phyloP scores from a whole-genome alignment of 2,113 vertebrate species.

The Laticauda colubrina region DNA sequence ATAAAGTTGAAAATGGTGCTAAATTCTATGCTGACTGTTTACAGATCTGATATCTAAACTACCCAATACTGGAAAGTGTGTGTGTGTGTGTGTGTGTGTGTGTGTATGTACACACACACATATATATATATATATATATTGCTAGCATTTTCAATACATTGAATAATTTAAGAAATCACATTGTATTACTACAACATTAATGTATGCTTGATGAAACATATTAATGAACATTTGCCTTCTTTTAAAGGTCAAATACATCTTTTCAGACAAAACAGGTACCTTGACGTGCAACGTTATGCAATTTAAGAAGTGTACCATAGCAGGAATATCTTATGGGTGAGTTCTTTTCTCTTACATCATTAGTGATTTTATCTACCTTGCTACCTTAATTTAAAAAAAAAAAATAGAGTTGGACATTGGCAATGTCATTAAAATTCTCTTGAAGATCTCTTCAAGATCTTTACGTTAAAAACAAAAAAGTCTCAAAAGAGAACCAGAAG shows the following conservation, averaged over 20 bases:
- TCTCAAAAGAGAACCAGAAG: not conserved
- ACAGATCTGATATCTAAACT: not conserved
- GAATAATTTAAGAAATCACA: not conserved
- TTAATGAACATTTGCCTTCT: slow-evolving; percentile 42
- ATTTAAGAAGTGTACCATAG: slow-evolving; percentile 97
- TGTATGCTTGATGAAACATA: slow-evolving; percentile 19
- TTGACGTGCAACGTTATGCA: slow-evolving; percentile 98
- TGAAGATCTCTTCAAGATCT: not conserved
- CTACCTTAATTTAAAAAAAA: not conserved
- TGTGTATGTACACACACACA: too few relatives aligned
- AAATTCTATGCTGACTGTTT: not conserved
- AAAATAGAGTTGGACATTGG: not conserved
- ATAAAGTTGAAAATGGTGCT: not conserved
- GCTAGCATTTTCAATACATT: not conserved
- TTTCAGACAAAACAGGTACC: slow-evolving; percentile 99
- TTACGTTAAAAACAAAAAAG: not conserved
- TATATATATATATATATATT: too few relatives aligned
- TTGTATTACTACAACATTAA: not conserved
- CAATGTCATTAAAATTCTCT: not conserved
- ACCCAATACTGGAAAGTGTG: not conserved
- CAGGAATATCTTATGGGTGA: slow-evolving; percentile 94
- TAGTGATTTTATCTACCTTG: slow-evolving; percentile 10
- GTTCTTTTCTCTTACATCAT: slow-evolving; percentile 47
- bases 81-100: too few relatives aligned
- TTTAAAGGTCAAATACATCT: slow-evolving; percentile 95